These are phyloP conservation scores for Caranx ignobilis DNA, from an alignment of 2,113 vertebrate genomes.

Conservation along the genomic window DNA sequence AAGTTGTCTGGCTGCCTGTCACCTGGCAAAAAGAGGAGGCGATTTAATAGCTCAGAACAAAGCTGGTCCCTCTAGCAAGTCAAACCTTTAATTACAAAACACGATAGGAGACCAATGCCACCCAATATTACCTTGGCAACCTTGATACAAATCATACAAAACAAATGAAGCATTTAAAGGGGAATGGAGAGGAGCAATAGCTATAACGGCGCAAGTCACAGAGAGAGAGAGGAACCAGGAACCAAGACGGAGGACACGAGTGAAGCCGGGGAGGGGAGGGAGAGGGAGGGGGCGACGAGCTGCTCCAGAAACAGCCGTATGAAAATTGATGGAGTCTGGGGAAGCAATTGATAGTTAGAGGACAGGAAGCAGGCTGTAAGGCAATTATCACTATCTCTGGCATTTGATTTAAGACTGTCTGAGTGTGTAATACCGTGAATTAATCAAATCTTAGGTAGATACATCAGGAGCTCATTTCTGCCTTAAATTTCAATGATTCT, in stretches of 20 bases:
- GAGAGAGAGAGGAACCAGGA: neutral
- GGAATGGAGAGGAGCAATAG: constrained; percentile 26
- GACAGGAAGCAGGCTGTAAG: constrained; percentile 81
- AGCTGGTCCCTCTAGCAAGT: constrained; percentile 63
- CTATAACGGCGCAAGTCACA: constrained; percentile 9
- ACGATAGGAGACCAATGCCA: constrained; percentile 65
- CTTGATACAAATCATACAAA: constrained; percentile 78
- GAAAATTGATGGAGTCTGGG: constrained; percentile 80
- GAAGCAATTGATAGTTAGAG: constrained; percentile 79
- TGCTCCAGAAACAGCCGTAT: constrained; percentile 51
- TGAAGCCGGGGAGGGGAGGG: constrained; percentile 33
- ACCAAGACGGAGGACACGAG: constrained; percentile 5
- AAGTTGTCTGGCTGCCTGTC: constrained; percentile 58
- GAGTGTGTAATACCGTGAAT: constrained; percentile 76
- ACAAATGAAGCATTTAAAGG: constrained; percentile 77
- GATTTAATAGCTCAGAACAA: constrained; percentile 78
- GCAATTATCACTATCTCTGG: constrained; percentile 80
- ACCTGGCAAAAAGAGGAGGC: constrained; percentile 55
- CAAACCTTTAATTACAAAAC: constrained; percentile 81
- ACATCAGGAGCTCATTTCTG: constrained; percentile 63
- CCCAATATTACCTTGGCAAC: constrained; percentile 72
- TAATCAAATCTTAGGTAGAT: constrained; percentile 73
- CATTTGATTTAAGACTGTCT: constrained; percentile 77
- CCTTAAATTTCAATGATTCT: constrained; percentile 72
- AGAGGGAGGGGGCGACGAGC: constrained; percentile 19